Evolutionary conservation across 2,797 vertebrate species (phyloP).

Genomic region (Notolepis coatsorum): DNA sequence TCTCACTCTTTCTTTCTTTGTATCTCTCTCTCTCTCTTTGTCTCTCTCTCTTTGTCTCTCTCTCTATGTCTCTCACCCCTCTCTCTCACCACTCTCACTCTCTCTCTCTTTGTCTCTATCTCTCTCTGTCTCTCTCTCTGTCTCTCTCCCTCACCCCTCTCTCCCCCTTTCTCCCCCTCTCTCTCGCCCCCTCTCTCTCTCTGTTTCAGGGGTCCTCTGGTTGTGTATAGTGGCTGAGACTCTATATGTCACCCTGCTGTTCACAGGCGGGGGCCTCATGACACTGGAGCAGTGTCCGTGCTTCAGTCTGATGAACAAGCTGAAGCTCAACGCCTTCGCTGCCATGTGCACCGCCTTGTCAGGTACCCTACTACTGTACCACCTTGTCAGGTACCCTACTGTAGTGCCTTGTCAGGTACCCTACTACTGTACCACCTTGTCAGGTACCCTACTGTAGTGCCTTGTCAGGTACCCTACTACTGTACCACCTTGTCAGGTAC

Average conservation of each 20-base stretch:
- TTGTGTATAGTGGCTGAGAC: slow-evolving; percentile 88
- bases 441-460: too few species aligned
- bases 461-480: too few species aligned
- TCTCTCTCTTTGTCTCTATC: slow-evolving; percentile 25
- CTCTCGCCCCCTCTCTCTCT: slow-evolving; percentile 14
- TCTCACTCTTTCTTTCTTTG: background rate
- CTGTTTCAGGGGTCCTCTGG: slow-evolving; percentile 85
- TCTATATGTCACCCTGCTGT: slow-evolving; percentile 85
- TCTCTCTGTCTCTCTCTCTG: too few species aligned
- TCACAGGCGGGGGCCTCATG: slow-evolving; percentile 85
- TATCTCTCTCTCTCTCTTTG: slow-evolving; percentile 12
- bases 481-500: too few species aligned
- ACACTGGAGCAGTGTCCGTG: slow-evolving; percentile 82
- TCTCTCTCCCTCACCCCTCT: background rate
- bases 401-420: too few species aligned
- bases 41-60: background rate
- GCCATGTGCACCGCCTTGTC: slow-evolving; percentile 90
- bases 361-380: slow-evolving; percentile 82
- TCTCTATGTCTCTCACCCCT: too few species aligned
- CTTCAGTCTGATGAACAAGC: slow-evolving; percentile 83
- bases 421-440: too few species aligned
- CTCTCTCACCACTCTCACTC: too few species aligned
- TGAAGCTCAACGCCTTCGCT: slow-evolving; percentile 91
- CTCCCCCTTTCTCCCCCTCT: background rate
- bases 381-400: too few species aligned